Conservation (phyloP, 2,797 vertebrate species). For the Alectoris magna region DNA sequence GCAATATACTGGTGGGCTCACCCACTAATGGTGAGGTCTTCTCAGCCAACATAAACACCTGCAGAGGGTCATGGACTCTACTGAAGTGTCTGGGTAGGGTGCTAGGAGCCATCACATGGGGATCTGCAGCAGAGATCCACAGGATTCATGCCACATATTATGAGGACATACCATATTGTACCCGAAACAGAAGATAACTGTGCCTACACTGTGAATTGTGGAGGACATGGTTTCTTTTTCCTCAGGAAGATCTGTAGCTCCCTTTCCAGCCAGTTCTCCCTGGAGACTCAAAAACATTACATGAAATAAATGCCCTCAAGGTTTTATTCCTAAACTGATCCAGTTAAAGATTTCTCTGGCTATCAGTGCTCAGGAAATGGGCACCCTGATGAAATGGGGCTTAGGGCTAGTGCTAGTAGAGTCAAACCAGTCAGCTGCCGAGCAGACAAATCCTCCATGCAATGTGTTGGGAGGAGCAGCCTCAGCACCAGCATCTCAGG, state of each 20-base stretch:
- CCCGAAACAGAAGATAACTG: neutral
- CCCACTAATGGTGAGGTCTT: neutral
- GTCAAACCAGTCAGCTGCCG: neutral
- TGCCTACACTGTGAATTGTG: neutral
- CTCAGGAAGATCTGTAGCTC: neutral
- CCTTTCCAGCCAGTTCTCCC: neutral
- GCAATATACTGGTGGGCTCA: neutral
- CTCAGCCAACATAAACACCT: neutral
- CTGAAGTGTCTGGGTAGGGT: neutral
- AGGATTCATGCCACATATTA: neutral
- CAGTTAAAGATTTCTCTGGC: neutral
- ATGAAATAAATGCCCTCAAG: neutral
- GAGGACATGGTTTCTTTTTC: neutral
- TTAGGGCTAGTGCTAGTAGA: neutral
- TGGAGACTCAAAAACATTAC: neutral
- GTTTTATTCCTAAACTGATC: neutral
- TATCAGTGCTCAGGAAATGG: neutral
- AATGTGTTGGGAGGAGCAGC: neutral
- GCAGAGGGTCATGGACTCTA: rapidly evolving
- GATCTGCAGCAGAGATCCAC: neutral
- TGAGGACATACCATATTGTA: neutral
- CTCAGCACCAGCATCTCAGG: neutral
- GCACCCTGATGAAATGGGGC: neutral
- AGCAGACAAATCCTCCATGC: neutral
- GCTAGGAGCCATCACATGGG: neutral